Conservation (phyloP, 2,797 vertebrate genomes). For the Lindbergichthys nudifrons region DNA sequence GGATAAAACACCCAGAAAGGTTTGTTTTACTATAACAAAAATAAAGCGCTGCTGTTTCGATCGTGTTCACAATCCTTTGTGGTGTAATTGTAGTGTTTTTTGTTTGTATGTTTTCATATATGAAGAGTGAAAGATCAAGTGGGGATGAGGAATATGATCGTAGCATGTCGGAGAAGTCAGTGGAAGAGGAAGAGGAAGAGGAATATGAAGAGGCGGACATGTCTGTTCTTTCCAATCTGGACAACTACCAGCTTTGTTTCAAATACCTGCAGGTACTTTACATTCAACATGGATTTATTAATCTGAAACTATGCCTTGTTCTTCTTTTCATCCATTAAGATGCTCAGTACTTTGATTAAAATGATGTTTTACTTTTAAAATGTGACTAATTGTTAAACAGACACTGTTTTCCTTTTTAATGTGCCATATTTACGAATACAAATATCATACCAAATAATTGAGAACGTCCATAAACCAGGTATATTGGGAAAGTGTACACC, state of each 20-base stretch:
- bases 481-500: not conserved
- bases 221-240: slow-evolving; percentile 65
- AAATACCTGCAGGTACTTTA: slow-evolving; percentile 80
- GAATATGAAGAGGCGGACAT: slow-evolving; percentile 62
- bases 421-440: too few relatives aligned
- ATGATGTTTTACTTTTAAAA: too few relatives aligned
- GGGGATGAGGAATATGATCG: slow-evolving; percentile 40
- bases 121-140: slow-evolving; percentile 37
- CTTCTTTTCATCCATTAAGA: too few relatives aligned
- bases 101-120: slow-evolving; percentile 7
- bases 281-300: not conserved
- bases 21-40: slow-evolving; percentile 50
- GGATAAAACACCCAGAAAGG: slow-evolving; percentile 78
- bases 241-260: slow-evolving; percentile 72
- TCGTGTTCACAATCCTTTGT: not conserved
- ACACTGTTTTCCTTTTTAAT: too few relatives aligned
- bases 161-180: slow-evolving; percentile 40
- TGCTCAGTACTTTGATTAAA: too few relatives aligned
- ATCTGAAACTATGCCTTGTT: too few relatives aligned
- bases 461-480: not conserved
- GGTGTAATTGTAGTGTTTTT: not conserved
- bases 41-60: slow-evolving; percentile 39
- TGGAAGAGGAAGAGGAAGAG: slow-evolving; percentile 21
- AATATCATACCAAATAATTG: not conserved
- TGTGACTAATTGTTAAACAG: too few relatives aligned